Evolutionary conservation across 2,113 vertebrate genomes (phyloP), one percentile per base, ranked within the genome.

Genomic region (Peromyscus maniculatus): DNA sequence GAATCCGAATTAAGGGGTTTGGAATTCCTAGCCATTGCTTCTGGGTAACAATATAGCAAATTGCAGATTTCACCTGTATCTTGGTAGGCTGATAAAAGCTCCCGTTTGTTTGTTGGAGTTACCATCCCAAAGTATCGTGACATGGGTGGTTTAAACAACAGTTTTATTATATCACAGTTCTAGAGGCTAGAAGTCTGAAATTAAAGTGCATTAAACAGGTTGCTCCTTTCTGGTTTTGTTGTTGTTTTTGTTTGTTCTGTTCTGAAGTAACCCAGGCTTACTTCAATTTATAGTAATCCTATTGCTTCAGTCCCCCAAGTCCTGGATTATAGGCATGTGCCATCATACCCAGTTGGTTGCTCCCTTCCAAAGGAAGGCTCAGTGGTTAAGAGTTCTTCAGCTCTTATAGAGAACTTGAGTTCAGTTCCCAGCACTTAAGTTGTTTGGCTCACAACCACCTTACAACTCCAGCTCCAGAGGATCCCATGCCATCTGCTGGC

Each of bases 81-180:
- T 52, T 72, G 72, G 87, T n/a, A 93, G 49, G 59, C 43, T 80
- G 87, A 92, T 57, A 92, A 74, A 31, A 62, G 36, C 31, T 67
- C 71, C 21, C 67, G 57, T 66, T 93, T 84, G 33, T 74, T 92
- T 94, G 66, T 16, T 90, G 78, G 15, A 88, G 67, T 26, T 89
- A 24, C 13, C 39, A 59, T 93, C 21, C 79, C 71, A 91, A 96
- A 91, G 55, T 46, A 88, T 19, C 69, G 87, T 74, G 94, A 84
- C 79, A 31, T 79, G 36, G 62, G 33, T 91, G 57, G 21, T 52
- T 89, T 89, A 89, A 83, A 89, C 52, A 94, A 88, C 17, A 90
- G 43, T 43, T 93, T 89, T 94, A 96, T 87, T 88, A 67, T 69
- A 31, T 94, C 67, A 64, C 33, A 95, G 57, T 80, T 94, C 39